Conservation (phyloP, 1,140 invertebrate genomes). For the Drosophila kohkoa region DNA sequence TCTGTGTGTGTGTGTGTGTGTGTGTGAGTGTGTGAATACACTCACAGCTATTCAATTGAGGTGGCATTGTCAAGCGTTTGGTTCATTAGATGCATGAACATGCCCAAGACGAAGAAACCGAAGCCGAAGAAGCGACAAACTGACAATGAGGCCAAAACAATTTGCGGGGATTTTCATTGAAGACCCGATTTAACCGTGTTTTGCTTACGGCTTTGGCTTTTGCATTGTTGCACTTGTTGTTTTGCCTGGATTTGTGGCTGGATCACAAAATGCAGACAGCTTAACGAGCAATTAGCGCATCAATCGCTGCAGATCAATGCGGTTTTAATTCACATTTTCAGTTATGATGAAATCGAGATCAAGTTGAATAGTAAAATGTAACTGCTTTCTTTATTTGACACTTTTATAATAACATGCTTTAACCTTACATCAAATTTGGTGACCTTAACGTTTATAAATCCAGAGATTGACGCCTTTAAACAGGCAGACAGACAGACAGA, state of each 20-base stretch:
- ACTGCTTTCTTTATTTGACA: too few species aligned
- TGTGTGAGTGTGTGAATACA: constrained; percentile 3
- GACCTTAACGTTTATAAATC: too few species aligned
- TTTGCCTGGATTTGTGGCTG: neutral
- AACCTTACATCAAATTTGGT: too few species aligned
- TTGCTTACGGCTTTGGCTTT: neutral
- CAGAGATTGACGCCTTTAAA: too few species aligned
- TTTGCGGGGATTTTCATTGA: constrained; percentile 14
- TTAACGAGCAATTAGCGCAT: neutral
- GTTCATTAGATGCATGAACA: constrained; percentile 40
- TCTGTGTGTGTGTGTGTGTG: constrained; percentile 17
- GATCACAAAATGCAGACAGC: neutral
- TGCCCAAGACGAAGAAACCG: neutral
- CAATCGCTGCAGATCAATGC: neutral
- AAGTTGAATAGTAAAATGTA: too few species aligned
- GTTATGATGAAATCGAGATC: too few species aligned
- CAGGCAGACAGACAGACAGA: neutral
- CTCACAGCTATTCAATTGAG: constrained; percentile 21
- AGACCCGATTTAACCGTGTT: neutral
- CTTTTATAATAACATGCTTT: too few species aligned
- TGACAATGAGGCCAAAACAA: neutral
- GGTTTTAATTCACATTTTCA: too few species aligned
- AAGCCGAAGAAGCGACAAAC: neutral
- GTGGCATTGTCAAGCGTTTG: constrained; percentile 18
- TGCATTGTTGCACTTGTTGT: constrained; percentile 14